A percentile compares a stretch with the other conserved stretches of the same genome.
Conservation (phyloP, 2,113 vertebrate genomes). For the Lepus europaeus region DNA sequence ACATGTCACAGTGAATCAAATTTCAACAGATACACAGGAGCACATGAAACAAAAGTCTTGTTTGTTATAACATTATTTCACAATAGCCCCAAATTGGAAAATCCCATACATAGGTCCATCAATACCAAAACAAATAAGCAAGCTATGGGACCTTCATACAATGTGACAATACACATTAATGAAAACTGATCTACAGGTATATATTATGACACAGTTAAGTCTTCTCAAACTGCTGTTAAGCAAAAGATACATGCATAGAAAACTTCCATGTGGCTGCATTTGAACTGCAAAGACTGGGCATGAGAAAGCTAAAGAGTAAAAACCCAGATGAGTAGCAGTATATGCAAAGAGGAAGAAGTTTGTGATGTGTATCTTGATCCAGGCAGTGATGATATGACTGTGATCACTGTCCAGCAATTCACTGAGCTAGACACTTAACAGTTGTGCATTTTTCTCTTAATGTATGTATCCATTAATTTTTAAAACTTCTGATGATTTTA, state of each 20-base stretch:
- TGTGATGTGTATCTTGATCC: not conserved
- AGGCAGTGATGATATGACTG: not conserved
- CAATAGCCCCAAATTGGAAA: not conserved
- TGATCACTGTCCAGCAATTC: not conserved
- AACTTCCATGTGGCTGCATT: not conserved
- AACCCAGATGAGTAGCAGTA: not conserved
- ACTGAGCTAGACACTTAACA: not conserved
- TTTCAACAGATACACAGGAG: not conserved
- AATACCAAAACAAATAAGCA: not conserved
- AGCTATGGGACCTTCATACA: not conserved
- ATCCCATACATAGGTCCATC: not conserved
- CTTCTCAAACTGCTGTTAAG: not conserved
- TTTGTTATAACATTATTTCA: not conserved
- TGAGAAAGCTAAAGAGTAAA: not conserved
- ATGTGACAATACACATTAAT: not conserved
- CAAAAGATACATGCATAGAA: not conserved
- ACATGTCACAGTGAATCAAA: not conserved
- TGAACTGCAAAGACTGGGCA: not conserved
- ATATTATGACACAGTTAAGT: not conserved
- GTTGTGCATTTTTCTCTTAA: not conserved
- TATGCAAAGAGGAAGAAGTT: not conserved
- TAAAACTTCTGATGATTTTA: not conserved
- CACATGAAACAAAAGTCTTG: not conserved
- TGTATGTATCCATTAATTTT: not conserved
- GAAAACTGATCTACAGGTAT: not conserved